Evolutionary conservation across 1,140 invertebrate genomes (phyloP), one percentile per base, ranked within the genome.

Genomic region (Drosophila kikkawai): DNA sequence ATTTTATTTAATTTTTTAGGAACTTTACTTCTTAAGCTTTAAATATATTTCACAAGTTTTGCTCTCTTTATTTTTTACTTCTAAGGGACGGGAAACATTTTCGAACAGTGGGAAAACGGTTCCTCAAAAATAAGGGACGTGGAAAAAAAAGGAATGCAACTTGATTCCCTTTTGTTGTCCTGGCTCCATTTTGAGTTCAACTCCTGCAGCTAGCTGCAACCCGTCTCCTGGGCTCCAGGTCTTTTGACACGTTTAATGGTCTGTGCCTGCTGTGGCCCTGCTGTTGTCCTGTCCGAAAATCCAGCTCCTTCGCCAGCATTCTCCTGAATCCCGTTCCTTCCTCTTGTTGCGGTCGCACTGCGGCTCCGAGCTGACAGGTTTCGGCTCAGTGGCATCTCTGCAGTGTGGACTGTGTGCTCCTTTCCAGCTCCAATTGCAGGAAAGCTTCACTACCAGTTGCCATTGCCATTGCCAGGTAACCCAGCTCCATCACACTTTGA

Each of bases 221-320:
- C 55, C 59, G 29, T 78, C 77, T 66, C 77, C 39, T 26, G 78
- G 64, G 53, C 65, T 55, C 48, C 59, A 26, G 67, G 65, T 90
- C 80, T 75, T 88, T 81, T 88, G 84, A 88, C 84, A 88, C 84
- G 73, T 84, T 87, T 83, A 87, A 87, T 87, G 84, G 84, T 83
- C 77, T 80, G 69, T 61, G 58, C 63, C 69, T 56, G 75, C 44
- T 44, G 41, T 53, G 19, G 58, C 42, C 45, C 41, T 47, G 32
- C 36, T 65, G 44, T 39, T 64, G 67, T 41, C 44, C 53, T 44
- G 48, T 7, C 51, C 51, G 2, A 13, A 60, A 57, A 32, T 44
- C n/a, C 59, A 12, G n/a, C 41, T 64, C 45, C 45, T 34, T 53
- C 22, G 26, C 15, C 15, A 4, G 63, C 13, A 17, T 29, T 12